Percentiles rank a stretch among this genome's conserved stretches.
These are phyloP conservation scores for Thera britannica DNA, from an alignment of 2,888 invertebrate genomes.

Conservation along the genomic window DNA sequence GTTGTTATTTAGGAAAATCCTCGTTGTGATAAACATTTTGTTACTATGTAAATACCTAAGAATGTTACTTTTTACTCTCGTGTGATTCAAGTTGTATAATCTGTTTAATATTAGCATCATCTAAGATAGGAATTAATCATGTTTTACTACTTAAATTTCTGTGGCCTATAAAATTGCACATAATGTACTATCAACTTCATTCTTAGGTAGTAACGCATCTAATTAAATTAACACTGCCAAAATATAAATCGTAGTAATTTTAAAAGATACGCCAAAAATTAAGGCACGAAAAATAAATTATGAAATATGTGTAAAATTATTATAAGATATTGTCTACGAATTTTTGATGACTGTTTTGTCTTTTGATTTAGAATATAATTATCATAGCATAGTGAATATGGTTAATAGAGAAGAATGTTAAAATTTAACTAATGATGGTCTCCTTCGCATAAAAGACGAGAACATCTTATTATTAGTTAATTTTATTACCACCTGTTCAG, in stretches of 20 bases:
- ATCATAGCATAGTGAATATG: slow-evolving; percentile 44
- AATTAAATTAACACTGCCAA: slow-evolving; percentile 79
- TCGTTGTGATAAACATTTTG: slow-evolving; percentile 79
- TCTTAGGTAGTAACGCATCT: slow-evolving; percentile 50
- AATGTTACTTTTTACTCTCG: slow-evolving; percentile 55
- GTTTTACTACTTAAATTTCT: slow-evolving; percentile 23
- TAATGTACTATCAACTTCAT: slow-evolving; percentile 30
- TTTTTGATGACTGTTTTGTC: slow-evolving; percentile 79
- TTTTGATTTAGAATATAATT: slow-evolving; percentile 54
- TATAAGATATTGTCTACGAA: slow-evolving; percentile 72
- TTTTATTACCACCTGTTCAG: slow-evolving; percentile 35
- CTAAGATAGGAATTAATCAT: slow-evolving; percentile 4
- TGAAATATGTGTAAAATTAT: slow-evolving; percentile 57
- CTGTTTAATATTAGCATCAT: slow-evolving; percentile 11
- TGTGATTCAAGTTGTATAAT: slow-evolving; percentile 17
- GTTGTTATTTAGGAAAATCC: slow-evolving; percentile 73
- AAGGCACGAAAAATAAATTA: slow-evolving; percentile 55
- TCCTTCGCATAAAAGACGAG: slow-evolving; percentile 46
- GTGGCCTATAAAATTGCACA: slow-evolving; percentile 25
- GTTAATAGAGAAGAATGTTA: slow-evolving; percentile 56
- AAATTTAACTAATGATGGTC: slow-evolving; percentile 56
- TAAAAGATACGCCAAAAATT: slow-evolving; percentile 60
- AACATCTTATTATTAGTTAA: slow-evolving; percentile 42
- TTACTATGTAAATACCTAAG: slow-evolving; percentile 70
- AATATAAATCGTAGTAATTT: slow-evolving; percentile 70